Base-by-base conservation (phyloP, 2,888 invertebrate species). In the Zootermopsis nevadensis region DNA sequence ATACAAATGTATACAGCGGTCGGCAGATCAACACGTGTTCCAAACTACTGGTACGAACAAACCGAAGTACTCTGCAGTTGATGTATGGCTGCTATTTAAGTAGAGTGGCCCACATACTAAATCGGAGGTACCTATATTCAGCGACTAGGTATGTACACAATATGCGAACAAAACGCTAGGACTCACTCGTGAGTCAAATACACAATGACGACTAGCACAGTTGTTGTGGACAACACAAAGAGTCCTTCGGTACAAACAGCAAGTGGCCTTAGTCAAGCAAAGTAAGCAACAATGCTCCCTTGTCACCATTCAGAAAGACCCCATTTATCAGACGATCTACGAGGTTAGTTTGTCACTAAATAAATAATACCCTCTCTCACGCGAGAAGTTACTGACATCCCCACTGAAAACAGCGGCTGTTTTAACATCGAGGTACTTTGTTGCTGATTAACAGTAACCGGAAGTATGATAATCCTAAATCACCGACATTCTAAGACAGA, bases 121-220 rank as follows among this genome's bases (percentile, higher is more conserved):
- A 74, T 74, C 74, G n/a, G 38, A 38, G 42, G 33, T 42, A 74
- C 74, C n/a, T 69, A 69, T 33, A 69, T 69, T 69, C 69, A 69
- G 31, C 27, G 6, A 33, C 15, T 42, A 74, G 74, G 74, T 74
- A 74, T 22, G 69, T 69, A 69, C 60, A 60, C 27, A 60, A 27
- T 60, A 60, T 60, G 60, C 27, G 60, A 60, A 38, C 38, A 74
- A 35, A 74, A 74, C 74, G 60, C 60, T 6, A 6, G 6, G 74
- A 74, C 74, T 38, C 74, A 27, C n/a, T 60, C n/a, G 60, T 60
- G 74, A 38, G 74, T 24, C 38, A 74, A 74, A 42, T 22, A 15
- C 33, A 69, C 74, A 74, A 74, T 74, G 74, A 42, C 1, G 19
- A 48, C 48, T 15, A 66, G 66, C 66, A 27, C 1, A 0, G 66